phyloP scores from a whole-genome alignment of 2,113 vertebrate species.

The Coregonus clupeaformis region DNA sequence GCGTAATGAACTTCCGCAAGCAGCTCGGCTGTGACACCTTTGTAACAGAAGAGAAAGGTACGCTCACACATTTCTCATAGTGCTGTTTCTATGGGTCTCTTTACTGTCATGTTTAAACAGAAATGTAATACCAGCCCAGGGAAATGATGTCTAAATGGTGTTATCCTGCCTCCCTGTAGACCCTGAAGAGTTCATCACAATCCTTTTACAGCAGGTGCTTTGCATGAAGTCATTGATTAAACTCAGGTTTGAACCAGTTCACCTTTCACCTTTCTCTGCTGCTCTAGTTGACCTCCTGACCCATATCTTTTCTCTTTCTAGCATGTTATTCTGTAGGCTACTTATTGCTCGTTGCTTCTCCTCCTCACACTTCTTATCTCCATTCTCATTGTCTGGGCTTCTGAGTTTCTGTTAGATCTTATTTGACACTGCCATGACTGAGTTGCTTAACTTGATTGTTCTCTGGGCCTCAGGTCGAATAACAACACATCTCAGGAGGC shows the following conservation, averaged over 20 bases:
- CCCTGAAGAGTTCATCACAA: slow-evolving; percentile 78
- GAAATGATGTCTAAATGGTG: not conserved
- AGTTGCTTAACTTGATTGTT: slow-evolving; percentile 4
- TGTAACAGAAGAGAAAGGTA: slow-evolving; percentile 79
- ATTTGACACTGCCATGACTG: not conserved
- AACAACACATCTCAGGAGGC: slow-evolving; percentile 65
- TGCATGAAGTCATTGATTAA: slow-evolving; percentile 73
- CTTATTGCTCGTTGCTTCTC: not conserved
- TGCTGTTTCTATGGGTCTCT: not conserved
- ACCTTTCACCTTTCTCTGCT: not conserved
- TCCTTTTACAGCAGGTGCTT: slow-evolving; percentile 75
- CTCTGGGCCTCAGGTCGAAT: slow-evolving; percentile 58
- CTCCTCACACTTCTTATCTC: not conserved
- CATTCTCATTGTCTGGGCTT: no score
- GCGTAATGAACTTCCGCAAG: slow-evolving; percentile 77
- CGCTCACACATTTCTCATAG: not conserved
- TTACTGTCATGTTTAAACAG: no score
- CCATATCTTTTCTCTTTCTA: not conserved
- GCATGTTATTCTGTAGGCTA: not conserved
- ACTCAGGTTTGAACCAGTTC: slow-evolving; percentile 64
- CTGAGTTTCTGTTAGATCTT: not conserved
- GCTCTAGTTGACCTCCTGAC: not conserved
- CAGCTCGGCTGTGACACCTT: slow-evolving; percentile 78
- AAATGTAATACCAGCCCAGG: not conserved
- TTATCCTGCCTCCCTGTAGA: slow-evolving; percentile 53